A percentile compares a stretch with the other conserved stretches of the same genome.
phyloP scores from a whole-genome alignment of 92 coral and sea anemone genomes.

The Pocillopora meandrina region DNA sequence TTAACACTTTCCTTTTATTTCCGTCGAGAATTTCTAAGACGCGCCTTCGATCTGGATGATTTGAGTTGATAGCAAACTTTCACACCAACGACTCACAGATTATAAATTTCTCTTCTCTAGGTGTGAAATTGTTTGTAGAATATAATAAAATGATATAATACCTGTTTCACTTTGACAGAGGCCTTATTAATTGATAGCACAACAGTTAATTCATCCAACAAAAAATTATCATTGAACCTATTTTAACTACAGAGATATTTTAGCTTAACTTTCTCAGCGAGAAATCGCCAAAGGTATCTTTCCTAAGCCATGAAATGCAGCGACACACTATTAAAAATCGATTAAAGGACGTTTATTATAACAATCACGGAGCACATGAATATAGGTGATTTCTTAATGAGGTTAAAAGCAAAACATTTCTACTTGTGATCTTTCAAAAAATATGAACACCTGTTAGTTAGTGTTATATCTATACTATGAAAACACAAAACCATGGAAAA shows the following conservation, averaged over 20 bases:
- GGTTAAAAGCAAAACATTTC: conserved; percentile 19
- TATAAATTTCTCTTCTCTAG: background rate
- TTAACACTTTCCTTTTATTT: too few relatives aligned
- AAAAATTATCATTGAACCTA: background rate
- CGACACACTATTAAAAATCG: background rate
- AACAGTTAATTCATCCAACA: background rate
- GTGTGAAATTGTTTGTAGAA: background rate
- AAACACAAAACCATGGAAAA: background rate
- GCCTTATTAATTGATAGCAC: conserved; percentile 28
- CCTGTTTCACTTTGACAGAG: conserved; percentile 25
- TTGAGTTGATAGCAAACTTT: background rate
- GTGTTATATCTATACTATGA: background rate
- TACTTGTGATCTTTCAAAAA: background rate
- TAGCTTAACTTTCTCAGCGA: too few relatives aligned
- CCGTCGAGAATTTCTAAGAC: background rate
- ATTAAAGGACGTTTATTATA: background rate
- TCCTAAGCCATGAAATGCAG: background rate
- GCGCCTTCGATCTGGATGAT: background rate
- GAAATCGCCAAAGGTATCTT: background rate
- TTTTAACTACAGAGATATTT: background rate
- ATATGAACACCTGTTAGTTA: background rate
- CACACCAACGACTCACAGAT: background rate
- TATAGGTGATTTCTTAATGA: conserved; percentile 3
- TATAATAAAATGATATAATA: conserved; percentile 27
- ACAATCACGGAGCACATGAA: background rate